A percentile compares a stretch with the other conserved stretches of the same genome.
Evolutionary conservation across 2,888 invertebrate genomes (phyloP).

Genomic region (Andrena trimmerana): DNA sequence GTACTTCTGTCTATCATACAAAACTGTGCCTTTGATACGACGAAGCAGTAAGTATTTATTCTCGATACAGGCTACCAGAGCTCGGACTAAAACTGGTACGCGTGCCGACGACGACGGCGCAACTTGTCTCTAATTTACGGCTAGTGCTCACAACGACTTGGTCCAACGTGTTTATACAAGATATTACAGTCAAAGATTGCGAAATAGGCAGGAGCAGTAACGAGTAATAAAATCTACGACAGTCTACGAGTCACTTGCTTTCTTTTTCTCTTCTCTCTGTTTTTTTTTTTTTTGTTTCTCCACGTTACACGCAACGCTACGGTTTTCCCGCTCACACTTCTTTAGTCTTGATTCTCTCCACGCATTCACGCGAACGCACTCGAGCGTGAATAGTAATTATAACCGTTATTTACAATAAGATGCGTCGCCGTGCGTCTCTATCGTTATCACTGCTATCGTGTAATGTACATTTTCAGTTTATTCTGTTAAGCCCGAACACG

Average conservation of each 20-base stretch:
- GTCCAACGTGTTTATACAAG: slow-evolving; percentile 75
- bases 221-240: slow-evolving; percentile 67
- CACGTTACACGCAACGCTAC: slow-evolving; percentile 35
- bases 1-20: not conserved
- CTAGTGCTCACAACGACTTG: slow-evolving; percentile 75
- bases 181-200: slow-evolving; percentile 73
- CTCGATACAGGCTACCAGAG: slow-evolving; percentile 49
- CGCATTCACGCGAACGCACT: slow-evolving; percentile 34
- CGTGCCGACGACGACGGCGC: slow-evolving; percentile 45
- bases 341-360: slow-evolving; percentile 29
- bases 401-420: slow-evolving; percentile 66
- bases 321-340: not conserved
- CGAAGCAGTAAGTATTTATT: slow-evolving; percentile 19
- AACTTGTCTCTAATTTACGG: slow-evolving; percentile 56
- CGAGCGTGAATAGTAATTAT: slow-evolving; percentile 34
- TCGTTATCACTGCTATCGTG: slow-evolving; percentile 29
- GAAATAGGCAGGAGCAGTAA: slow-evolving; percentile 73
- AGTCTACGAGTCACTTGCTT: slow-evolving; percentile 64
- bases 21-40: not conserved
- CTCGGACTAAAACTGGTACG: slow-evolving; percentile 8
- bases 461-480: slow-evolving; percentile 49
- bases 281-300: not conserved
- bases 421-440: slow-evolving; percentile 41
- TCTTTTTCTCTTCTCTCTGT: not conserved
- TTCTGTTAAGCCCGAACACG: slow-evolving; percentile 41